These are phyloP conservation scores for Perodicticus potto DNA, from an alignment of 2,797 vertebrate species.

Conservation along the genomic window DNA sequence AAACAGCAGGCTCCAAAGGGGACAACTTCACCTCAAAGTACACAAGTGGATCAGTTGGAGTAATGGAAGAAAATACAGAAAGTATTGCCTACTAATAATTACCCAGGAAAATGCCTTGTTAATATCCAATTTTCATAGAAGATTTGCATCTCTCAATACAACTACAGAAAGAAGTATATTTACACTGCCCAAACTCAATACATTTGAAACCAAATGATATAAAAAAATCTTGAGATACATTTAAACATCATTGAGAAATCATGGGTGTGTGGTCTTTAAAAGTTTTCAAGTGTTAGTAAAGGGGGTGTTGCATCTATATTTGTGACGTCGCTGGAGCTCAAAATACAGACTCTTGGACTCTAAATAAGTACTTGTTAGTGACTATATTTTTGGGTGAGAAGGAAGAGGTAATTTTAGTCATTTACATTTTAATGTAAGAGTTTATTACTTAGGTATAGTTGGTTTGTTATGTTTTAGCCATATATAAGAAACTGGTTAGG, in stretches of 20 bases:
- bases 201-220: background rate
- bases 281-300: background rate
- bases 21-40: background rate
- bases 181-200: background rate
- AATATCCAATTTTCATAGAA: background rate
- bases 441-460: conserved; percentile 23
- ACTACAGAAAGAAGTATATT: background rate
- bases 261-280: background rate
- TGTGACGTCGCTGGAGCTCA: background rate
- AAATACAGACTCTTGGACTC: background rate
- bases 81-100: background rate
- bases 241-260: background rate
- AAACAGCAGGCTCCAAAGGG: background rate
- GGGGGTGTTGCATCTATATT: background rate
- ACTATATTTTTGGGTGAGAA: conserved; percentile 15
- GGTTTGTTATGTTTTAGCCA: conserved; percentile 41
- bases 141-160: background rate
- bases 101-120: background rate
- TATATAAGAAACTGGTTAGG: conserved; percentile 19
- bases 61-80: conserved; percentile 18
- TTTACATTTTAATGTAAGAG: conserved; percentile 8
- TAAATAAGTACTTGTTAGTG: background rate
- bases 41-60: background rate
- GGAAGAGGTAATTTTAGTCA: background rate
- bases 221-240: background rate